Evolutionary conservation across 1,140 invertebrate genomes (phyloP).

Genomic region (Spodoptera frugiperda): DNA sequence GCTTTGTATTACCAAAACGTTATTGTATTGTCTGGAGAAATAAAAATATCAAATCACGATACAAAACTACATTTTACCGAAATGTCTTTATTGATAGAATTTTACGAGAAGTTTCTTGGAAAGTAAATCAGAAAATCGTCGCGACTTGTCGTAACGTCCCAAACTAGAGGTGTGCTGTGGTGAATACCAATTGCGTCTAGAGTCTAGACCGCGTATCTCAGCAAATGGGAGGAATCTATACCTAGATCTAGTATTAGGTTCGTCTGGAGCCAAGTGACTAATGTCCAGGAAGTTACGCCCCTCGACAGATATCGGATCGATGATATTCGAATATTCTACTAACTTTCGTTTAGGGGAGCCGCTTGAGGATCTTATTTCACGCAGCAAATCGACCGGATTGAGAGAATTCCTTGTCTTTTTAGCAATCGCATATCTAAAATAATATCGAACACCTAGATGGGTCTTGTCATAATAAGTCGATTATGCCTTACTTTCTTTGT

Average conservation of each 20-base stretch:
- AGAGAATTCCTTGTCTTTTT: not conserved
- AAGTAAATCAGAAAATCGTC: constrained; percentile 32
- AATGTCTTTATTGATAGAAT: constrained; percentile 22
- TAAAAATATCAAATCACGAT: not conserved
- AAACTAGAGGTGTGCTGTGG: not conserved
- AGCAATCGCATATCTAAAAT: too few species aligned
- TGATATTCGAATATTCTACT: not conserved
- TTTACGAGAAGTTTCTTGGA: constrained; percentile 4
- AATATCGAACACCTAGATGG: too few species aligned
- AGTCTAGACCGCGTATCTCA: constrained; percentile 40
- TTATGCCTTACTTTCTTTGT: too few species aligned
- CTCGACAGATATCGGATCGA: constrained; percentile 22
- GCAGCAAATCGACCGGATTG: constrained; percentile 7
- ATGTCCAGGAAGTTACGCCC: constrained; percentile 38
- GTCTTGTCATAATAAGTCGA: too few species aligned
- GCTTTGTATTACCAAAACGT: not conserved
- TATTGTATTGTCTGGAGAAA: not conserved
- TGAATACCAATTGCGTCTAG: constrained; percentile 33
- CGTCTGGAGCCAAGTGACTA: constrained; percentile 36
- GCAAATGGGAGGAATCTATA: not conserved
- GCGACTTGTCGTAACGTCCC: not conserved
- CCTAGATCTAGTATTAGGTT: constrained; percentile 2
- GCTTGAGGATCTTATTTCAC: not conserved
- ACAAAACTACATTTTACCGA: not conserved
- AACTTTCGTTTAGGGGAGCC: constrained; percentile 7